A percentile compares a stretch with the other conserved stretches of the same genome.
Conservation (phyloP, 2,113 vertebrate genomes). For the Candoia aspera region DNA sequence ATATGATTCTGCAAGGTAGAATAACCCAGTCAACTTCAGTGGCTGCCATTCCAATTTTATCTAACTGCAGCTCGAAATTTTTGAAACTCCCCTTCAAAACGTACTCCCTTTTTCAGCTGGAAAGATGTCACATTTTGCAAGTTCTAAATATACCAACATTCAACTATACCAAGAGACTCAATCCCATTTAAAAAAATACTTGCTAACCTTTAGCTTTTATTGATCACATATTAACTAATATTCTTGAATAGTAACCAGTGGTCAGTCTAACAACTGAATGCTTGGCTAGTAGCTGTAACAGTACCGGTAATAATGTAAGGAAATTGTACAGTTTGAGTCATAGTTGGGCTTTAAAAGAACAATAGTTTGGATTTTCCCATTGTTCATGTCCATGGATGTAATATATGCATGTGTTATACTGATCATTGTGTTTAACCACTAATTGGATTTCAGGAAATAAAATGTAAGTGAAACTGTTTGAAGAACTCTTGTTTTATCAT, state of each 20-base stretch:
- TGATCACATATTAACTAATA: neutral
- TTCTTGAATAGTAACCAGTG: neutral
- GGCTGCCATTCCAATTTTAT: neutral
- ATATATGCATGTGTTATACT: neutral
- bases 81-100: neutral
- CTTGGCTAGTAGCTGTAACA: neutral
- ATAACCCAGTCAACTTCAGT: neutral
- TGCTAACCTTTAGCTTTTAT: neutral
- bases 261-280: neutral
- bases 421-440: neutral
- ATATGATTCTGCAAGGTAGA: neutral
- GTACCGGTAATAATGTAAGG: neutral
- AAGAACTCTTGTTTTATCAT: constrained; percentile 50
- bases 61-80: neutral
- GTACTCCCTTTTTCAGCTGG: neutral
- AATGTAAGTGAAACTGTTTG: constrained; percentile 48
- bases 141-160: neutral
- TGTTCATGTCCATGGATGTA: neutral
- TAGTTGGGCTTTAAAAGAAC: neutral
- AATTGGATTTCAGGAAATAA: constrained; percentile 55
- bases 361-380: neutral
- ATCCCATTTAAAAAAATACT: neutral
- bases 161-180: neutral
- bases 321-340: neutral
- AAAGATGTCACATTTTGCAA: neutral